Conservation (phyloP, 2,797 vertebrate genomes). For the Trachurus trachurus region DNA sequence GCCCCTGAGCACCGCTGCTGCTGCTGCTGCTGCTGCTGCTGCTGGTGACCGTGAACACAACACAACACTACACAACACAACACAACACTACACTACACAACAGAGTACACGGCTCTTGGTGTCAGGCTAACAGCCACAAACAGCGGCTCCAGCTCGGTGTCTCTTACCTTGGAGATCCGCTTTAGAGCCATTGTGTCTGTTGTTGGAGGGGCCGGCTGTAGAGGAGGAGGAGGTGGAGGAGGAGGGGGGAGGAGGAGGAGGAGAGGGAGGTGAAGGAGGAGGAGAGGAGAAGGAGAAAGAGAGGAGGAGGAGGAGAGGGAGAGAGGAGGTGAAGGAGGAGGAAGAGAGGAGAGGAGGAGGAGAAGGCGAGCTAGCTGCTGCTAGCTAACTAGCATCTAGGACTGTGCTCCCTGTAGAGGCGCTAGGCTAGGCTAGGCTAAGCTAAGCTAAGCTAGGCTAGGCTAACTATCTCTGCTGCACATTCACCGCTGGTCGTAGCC, state of each 20-base stretch:
- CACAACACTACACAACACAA: no score
- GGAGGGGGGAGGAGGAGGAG: constrained; percentile 49
- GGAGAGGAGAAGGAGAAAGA: no score
- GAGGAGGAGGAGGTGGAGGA: constrained; percentile 53
- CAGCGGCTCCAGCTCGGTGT: background rate
- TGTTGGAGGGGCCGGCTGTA: constrained; percentile 52
- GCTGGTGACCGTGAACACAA: background rate
- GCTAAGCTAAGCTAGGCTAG: no score
- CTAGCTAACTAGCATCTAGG: constrained; percentile 78
- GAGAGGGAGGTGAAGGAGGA: constrained; percentile 26
- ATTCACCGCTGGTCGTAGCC: background rate
- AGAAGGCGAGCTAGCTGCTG: constrained; percentile 74
- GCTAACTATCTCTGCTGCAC: constrained; percentile 15
- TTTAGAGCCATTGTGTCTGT: constrained; percentile 85
- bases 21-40: no score
- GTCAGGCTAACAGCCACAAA: background rate
- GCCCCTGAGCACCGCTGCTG: background rate
- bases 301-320: constrained; percentile 43
- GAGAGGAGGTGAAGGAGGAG: constrained; percentile 10
- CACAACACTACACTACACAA: no score
- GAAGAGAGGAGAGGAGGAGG: background rate
- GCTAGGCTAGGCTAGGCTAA: constrained; percentile 19
- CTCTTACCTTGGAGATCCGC: constrained; percentile 86
- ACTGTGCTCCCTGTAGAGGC: constrained; percentile 51
- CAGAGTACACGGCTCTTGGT: no score